Conservation (phyloP, 2,113 vertebrate genomes). For the Mesitornis unicolor region DNA sequence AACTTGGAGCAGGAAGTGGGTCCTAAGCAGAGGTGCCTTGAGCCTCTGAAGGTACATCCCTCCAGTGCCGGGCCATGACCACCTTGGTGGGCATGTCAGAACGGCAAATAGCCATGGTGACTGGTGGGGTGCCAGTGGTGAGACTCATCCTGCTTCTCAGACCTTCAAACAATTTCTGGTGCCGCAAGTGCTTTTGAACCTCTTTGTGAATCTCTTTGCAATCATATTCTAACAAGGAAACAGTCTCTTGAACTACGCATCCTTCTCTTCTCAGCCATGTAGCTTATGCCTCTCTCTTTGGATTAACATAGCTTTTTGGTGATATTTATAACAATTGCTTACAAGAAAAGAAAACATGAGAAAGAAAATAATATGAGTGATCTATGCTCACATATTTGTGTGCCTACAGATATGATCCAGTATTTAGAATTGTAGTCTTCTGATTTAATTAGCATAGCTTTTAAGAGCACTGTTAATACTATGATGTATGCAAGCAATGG, state of each 20-base stretch:
- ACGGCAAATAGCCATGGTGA: neutral
- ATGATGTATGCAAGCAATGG: neutral
- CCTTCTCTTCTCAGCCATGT: neutral
- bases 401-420: neutral
- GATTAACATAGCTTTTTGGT: neutral
- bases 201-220: neutral
- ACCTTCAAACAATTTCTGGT: neutral
- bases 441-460: neutral
- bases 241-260: neutral
- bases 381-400: neutral
- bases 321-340: neutral
- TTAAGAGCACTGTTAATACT: neutral
- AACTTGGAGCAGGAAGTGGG: neutral
- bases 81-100: accelerated
- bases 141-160: neutral
- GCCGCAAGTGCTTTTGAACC: accelerated
- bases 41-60: accelerated
- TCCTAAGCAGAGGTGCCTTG: neutral
- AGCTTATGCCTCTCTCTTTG: neutral
- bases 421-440: neutral
- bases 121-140: accelerated
- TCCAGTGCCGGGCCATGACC: neutral
- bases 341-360: neutral
- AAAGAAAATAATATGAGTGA: neutral
- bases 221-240: neutral